Evolutionary conservation across 2,113 vertebrate species (phyloP).

Genomic region (Limanda limanda): DNA sequence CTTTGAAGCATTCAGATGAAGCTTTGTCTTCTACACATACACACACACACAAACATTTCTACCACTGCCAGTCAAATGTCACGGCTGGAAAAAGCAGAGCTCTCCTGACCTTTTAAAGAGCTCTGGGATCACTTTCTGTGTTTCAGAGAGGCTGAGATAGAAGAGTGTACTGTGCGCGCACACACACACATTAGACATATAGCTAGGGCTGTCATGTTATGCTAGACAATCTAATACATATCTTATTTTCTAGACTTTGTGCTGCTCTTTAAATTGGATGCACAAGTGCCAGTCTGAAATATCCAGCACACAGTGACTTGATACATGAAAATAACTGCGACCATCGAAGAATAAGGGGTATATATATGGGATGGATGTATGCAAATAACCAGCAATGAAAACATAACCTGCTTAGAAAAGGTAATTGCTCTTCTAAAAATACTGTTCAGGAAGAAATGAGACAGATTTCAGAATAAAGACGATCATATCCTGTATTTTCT

Average conservation of each 20-base stretch:
- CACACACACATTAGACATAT: background rate
- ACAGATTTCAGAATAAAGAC: too few species aligned
- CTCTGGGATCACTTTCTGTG: conserved; percentile 57
- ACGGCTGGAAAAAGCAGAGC: conserved; percentile 48
- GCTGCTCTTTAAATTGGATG: conserved; percentile 7
- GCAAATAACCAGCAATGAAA: too few species aligned
- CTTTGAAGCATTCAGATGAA: too few species aligned
- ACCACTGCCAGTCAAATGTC: conserved; percentile 62
- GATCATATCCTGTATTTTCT: too few species aligned
- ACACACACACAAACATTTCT: conserved; percentile 1
- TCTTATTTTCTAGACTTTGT: conserved; percentile 19
- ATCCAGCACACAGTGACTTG: too few species aligned
- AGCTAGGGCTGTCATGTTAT: conserved; percentile 13
- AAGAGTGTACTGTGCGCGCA: background rate
- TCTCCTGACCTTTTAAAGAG: conserved; percentile 59
- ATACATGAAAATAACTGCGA: too few species aligned
- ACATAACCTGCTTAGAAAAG: too few species aligned
- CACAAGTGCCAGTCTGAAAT: background rate
- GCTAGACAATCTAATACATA: conserved; percentile 26
- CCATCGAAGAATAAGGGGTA: too few species aligned
- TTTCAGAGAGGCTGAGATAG: conserved; percentile 33
- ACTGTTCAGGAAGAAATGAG: too few species aligned
- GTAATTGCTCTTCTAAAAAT: too few species aligned
- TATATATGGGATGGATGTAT: too few species aligned
- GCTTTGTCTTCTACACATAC: too few species aligned